These are phyloP conservation scores for Oostethus manadensis DNA, from an alignment of 2,113 vertebrate species.

Conservation along the genomic window DNA sequence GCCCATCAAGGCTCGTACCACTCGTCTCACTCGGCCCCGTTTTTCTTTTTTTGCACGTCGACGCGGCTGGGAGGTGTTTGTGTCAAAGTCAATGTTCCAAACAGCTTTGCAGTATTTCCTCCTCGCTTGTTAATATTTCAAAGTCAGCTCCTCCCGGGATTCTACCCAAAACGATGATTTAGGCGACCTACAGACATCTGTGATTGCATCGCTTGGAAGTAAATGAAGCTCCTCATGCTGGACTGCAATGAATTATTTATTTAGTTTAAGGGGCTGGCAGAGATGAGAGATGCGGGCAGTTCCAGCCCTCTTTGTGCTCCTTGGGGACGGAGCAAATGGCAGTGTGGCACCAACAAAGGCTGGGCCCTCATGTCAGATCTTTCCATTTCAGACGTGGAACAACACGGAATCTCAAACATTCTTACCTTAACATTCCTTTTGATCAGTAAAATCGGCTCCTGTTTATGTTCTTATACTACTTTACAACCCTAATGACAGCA, in stretches of 20 bases:
- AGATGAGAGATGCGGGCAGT: conserved; percentile 67
- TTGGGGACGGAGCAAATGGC: conserved; percentile 67
- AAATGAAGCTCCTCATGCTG: conserved; percentile 71
- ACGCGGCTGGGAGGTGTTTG: conserved; percentile 14
- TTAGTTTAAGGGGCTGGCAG: conserved; percentile 67
- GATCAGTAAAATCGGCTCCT: neutral
- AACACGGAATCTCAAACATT: conserved; percentile 6
- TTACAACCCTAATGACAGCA: too few relatives aligned
- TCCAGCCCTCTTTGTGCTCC: conserved; percentile 52
- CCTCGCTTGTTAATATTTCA: conserved; percentile 51
- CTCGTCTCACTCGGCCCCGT: conserved; percentile 10
- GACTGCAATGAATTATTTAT: conserved; percentile 80
- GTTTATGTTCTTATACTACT: neutral
- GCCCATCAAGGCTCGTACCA: conserved; percentile 22
- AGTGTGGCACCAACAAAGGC: conserved; percentile 68
- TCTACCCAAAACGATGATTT: conserved; percentile 55
- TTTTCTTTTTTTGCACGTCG: conserved; percentile 8
- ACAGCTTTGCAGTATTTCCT: conserved; percentile 36
- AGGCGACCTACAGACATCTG: conserved; percentile 64
- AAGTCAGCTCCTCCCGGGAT: conserved; percentile 57
- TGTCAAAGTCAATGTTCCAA: conserved; percentile 3
- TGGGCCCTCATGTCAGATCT: conserved; percentile 59
- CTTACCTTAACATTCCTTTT: neutral
- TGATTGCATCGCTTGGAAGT: conserved; percentile 71
- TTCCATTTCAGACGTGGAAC: conserved; percentile 53